These are phyloP conservation scores for Gymnogyps californianus DNA, from an alignment of 2,113 vertebrate species.

Conservation along the genomic window DNA sequence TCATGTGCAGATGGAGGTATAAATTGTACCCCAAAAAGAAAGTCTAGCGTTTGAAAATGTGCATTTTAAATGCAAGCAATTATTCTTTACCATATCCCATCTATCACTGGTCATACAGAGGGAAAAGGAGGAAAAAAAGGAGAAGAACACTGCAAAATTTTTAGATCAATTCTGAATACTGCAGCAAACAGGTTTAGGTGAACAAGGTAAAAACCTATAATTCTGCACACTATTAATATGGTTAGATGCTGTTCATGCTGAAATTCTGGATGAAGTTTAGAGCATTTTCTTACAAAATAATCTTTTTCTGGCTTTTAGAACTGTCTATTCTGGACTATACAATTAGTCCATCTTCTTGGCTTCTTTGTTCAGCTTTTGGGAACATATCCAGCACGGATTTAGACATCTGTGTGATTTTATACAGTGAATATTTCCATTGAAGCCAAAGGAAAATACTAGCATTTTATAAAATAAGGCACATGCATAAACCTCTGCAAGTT, in stretches of 20 bases:
- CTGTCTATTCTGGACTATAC: not conserved
- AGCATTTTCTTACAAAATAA: not conserved
- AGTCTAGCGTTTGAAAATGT: not conserved
- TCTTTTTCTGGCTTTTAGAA: not conserved
- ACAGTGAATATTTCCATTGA: not conserved
- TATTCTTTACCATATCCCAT: not conserved
- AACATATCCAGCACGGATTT: not conserved
- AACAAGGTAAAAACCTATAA: not conserved
- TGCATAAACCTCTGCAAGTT: not conserved
- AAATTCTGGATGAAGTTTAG: not conserved
- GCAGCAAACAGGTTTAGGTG: not conserved
- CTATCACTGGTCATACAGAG: not conserved
- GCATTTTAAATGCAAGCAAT: not conserved
- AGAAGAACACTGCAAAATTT: not conserved
- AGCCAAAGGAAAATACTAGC: not conserved
- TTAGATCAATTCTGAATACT: not conserved
- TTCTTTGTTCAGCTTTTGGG: constrained; percentile 9
- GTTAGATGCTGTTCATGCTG: not conserved
- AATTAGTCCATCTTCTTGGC: not conserved
- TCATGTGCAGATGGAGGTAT: constrained; percentile 43
- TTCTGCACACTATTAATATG: not conserved
- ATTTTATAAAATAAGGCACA: not conserved
- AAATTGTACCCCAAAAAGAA: constrained; percentile 23
- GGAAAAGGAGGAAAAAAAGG: not conserved
- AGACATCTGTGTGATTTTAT: not conserved